Evolutionary conservation across 1,140 invertebrate species (phyloP).

Genomic region (Aphis gossypii): DNA sequence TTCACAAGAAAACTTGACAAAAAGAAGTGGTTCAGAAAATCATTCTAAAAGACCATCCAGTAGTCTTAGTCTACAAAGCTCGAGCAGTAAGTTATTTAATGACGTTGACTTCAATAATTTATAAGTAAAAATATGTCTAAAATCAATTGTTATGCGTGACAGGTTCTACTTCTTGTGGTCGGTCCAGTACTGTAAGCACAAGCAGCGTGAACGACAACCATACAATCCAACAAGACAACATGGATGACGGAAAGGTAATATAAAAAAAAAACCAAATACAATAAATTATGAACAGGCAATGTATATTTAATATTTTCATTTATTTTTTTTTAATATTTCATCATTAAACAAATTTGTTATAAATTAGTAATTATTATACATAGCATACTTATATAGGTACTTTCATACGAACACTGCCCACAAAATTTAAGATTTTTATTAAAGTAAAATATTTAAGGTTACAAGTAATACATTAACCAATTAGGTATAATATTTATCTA

Average conservation of each 20-base stretch:
- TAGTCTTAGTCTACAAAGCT: constrained; percentile 76
- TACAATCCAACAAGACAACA: constrained; percentile 67
- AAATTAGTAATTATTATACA: background rate
- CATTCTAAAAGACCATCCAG: constrained; percentile 71
- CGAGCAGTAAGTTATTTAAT: constrained; percentile 68
- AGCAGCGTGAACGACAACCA: constrained; percentile 82
- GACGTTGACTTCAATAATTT: background rate
- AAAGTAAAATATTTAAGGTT: no score
- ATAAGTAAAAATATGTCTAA: background rate
- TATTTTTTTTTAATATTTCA: no score
- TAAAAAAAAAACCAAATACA: background rate
- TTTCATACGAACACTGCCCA: background rate
- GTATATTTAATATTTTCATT: background rate
- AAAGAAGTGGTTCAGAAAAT: constrained; percentile 45
- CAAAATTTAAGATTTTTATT: no score
- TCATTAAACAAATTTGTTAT: background rate
- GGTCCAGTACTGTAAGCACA: constrained; percentile 78
- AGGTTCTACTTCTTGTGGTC: constrained; percentile 79
- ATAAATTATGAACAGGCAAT: background rate
- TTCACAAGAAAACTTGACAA: constrained; percentile 56
- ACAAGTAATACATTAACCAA: background rate
- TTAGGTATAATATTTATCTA: background rate
- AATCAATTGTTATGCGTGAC: background rate
- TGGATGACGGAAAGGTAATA: constrained; percentile 45
- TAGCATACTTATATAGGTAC: background rate